Percentiles rank a stretch among this genome's conserved stretches.
phyloP scores from a whole-genome alignment of 2,888 invertebrate genomes.

The Sialis fuliginosa region DNA sequence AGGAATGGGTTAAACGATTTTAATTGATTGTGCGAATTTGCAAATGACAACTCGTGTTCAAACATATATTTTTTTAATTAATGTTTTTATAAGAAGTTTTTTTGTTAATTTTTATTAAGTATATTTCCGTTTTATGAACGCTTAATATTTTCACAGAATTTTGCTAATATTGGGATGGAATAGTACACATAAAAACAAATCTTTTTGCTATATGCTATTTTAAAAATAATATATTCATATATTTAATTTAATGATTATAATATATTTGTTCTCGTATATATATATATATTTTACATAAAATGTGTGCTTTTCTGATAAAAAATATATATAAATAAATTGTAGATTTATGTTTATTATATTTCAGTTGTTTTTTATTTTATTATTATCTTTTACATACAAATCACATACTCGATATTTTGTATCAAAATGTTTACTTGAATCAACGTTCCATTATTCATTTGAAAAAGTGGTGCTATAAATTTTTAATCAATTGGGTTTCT shows the following conservation, averaged over 20 bases:
- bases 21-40: no score
- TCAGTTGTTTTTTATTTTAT: no score
- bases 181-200: conserved; percentile 1
- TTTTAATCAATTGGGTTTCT: no score
- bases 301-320: conserved; percentile 5
- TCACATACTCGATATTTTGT: no score
- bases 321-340: not conserved
- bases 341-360: no score
- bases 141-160: not conserved
- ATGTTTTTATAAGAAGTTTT: not conserved
- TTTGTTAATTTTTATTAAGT: not conserved
- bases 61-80: no score
- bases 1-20: no score
- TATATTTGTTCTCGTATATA: conserved; percentile 4
- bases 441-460: no score
- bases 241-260: conserved; percentile 2
- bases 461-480: no score
- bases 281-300: conserved; percentile 5
- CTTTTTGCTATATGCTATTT: conserved; percentile 5
- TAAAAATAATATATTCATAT: conserved; percentile 3
- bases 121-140: not conserved
- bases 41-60: no score
- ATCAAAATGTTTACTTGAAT: no score
- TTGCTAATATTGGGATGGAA: not conserved
- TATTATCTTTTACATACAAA: no score